phyloP scores from a whole-genome alignment of 1,140 invertebrate species.

The Bombus waltoni region DNA sequence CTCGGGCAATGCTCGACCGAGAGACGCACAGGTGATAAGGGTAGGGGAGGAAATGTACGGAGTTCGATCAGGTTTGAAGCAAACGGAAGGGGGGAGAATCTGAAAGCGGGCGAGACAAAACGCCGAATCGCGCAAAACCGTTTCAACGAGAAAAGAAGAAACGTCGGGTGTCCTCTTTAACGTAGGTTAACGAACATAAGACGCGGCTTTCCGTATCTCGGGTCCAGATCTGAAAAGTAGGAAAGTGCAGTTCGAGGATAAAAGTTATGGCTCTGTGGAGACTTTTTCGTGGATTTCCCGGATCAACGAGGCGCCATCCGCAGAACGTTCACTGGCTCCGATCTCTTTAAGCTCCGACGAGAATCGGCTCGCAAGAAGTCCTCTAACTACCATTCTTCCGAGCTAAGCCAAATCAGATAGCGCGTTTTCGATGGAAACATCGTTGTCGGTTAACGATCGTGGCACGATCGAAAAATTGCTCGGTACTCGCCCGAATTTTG shows the following conservation, averaged over 20 bases:
- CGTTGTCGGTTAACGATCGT: neutral
- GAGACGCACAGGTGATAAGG: neutral
- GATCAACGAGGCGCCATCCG: conserved; percentile 13
- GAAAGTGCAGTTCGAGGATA: conserved; percentile 41
- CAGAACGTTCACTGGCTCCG: neutral
- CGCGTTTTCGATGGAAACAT: neutral
- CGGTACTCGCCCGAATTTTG: neutral
- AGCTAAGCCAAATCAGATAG: conserved; percentile 7
- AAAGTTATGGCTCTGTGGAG: conserved; percentile 14
- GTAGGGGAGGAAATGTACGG: neutral
- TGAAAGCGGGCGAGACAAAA: neutral
- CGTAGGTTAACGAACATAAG: conserved; percentile 55
- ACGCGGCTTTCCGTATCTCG: conserved; percentile 6
- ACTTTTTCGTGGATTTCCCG: conserved; percentile 27
- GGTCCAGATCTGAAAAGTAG: conserved; percentile 53
- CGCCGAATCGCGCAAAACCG: neutral
- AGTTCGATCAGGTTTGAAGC: neutral
- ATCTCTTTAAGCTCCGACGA: conserved; percentile 4
- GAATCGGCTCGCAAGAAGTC: conserved; percentile 9
- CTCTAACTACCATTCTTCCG: neutral
- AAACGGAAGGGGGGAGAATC: neutral
- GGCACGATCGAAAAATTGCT: neutral
- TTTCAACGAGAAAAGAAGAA: conserved; percentile 11
- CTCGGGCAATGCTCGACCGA: neutral
- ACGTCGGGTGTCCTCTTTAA: conserved; percentile 18